Evolutionary conservation across 2,888 invertebrate genomes (phyloP), one percentile per base, ranked within the genome.

Genomic region (Drosophila leonis): DNA sequence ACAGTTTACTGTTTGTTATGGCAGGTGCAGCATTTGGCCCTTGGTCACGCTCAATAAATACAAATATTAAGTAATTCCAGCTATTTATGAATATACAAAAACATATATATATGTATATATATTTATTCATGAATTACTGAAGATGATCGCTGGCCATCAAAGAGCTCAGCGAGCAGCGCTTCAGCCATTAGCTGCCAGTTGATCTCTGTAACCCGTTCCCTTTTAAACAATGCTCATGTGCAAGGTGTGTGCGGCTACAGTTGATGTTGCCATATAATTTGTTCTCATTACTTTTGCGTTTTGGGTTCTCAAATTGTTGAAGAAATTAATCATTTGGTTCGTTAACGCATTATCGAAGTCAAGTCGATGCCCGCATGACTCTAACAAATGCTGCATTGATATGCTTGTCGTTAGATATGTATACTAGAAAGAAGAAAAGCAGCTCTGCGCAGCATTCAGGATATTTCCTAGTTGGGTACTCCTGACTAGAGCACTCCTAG

Each of bases 11-110:
- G 31, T 49, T 64, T 55, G 39, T 39, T 42, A 39, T 52, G 46
- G 62, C 86, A 88, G 86, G 83, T 84, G 83, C 83, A 70, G 66
- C 56, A 65, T 54, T 57, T 42, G 63, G 59, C 44, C 60, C 46
- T 55, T 37, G 69, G 88, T 83, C 83, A 83, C 88, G 83, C 69
- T 85, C 62, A 68, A 80, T 83, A 88, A 83, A 80, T 85, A 82
- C 64, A 72, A 82, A 75, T 77, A 85, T 83, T 82, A 77, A 80
- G 80, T 72, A 77, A 84, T 80, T 85, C 85, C 42, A 61, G 64
- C 63, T 59, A 81, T 76, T 81, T 82, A 72, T 75, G 65, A 70
- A 55, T 74, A 68, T 46, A 29, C 31, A 31, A 41, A 37, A 27
- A 52, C 15, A 24, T 35, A 33, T 35, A 20, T 4, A 33, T 33